Percentiles rank a stretch among this genome's conserved stretches.
These are phyloP conservation scores for Drosophila virilis DNA, from an alignment of 1,140 invertebrate species.

Conservation along the genomic window DNA sequence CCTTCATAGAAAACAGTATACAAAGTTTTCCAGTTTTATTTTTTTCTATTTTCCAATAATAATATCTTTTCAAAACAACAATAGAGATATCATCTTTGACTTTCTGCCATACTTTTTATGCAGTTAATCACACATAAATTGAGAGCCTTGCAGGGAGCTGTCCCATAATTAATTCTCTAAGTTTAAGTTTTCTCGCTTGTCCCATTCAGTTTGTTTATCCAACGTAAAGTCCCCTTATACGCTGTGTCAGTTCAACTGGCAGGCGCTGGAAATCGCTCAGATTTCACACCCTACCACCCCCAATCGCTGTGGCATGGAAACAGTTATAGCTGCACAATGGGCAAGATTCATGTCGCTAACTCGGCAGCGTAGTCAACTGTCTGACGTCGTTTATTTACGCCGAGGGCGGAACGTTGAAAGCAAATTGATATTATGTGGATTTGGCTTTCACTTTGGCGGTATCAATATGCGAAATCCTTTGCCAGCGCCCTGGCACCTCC, in stretches of 20 bases:
- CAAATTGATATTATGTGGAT: conserved; percentile 83
- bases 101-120: too few relatives aligned
- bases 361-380: conserved; percentile 37
- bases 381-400: conserved; percentile 75
- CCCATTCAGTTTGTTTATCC: too few relatives aligned
- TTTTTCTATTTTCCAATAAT: too few relatives aligned
- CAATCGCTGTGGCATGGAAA: neutral
- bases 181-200: neutral
- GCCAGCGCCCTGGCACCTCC: conserved; percentile 42
- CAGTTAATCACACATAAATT: too few relatives aligned
- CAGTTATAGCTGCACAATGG: conserved; percentile 32
- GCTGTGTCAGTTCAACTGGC: neutral
- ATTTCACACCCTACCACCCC: conserved; percentile 33
- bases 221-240: neutral
- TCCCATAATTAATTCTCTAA: too few relatives aligned
- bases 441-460: conserved; percentile 78
- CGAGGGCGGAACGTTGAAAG: conserved; percentile 72
- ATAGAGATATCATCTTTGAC: too few relatives aligned
- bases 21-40: too few relatives aligned
- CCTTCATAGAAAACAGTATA: too few relatives aligned
- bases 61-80: too few relatives aligned
- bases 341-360: conserved; percentile 37
- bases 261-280: conserved; percentile 52
- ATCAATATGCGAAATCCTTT: conserved; percentile 81
- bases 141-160: too few relatives aligned